Evolutionary conservation across 2,888 invertebrate species (phyloP), one percentile per base, ranked within the genome.

Genomic region (Scaptomyza parva): DNA sequence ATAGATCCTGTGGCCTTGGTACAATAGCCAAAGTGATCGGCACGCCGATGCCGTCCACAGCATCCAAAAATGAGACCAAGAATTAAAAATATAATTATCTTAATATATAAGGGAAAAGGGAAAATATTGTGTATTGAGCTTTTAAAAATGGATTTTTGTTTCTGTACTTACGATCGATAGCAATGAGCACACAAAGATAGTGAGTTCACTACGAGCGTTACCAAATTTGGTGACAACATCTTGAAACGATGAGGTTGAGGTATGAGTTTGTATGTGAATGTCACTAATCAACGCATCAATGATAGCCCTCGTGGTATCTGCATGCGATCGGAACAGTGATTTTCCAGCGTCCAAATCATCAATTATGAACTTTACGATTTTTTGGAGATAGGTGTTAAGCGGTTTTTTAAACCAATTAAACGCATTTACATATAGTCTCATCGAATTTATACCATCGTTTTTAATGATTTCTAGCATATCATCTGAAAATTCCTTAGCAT

Each of bases 1-100:
- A 53, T 52, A 26, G 82, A 64, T 1, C 70, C 81, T 0, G 68
- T 68, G 50, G 64, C 44, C 40, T 72, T 81, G 64, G 76, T 81
- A 58, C 81, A 81, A 20, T 60, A 70, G 11, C 65, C 72, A 47
- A 77, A 66, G 6, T 69, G 71, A 35, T 64, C 70, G 26, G 69
- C 78, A 22, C 62, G 71, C 1, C 68, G 57, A 2, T 64, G 64
- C 14, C 64, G 51, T 0, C 76, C 85, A 39, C 72, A 85, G 41
- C 72, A 78, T 5, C 78, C 81, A 8, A 9, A 45, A 37, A 37
- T 8, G 17, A 37, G 14, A 37, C 35, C 35, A 8, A 37, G 8
- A 17, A 8, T 17, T 4, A 37, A 17, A 17, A 17, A 37, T 17
- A 37, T 1, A 1, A 9, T 37, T 17, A 37, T 37, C 35, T 37